Evolutionary conservation across 2,797 vertebrate genomes (phyloP), one percentile per base, ranked within the genome.

Genomic region (Pantherophis vulpinus): DNA sequence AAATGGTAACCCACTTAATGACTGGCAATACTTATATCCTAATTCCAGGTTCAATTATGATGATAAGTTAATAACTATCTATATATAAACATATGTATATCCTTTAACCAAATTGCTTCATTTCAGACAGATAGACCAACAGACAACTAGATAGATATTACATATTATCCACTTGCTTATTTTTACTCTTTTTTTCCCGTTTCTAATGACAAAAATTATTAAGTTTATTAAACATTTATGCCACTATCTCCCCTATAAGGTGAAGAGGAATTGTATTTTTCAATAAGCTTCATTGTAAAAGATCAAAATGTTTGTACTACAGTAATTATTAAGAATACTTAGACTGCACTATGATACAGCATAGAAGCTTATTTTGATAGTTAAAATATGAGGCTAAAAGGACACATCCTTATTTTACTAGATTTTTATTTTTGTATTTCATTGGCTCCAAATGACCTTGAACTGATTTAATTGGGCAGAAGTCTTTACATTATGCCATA

Each of bases 381-480:
- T 25, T 63, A n/a, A 47, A 63, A 51, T 91, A 87, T 32, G 61
- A 88, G 12, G 59, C 83, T 91, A 89, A 91, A 93, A 91, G 58
- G 42, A 96, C 94, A 96, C 54, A 95, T 95, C 92, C 93, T 79
- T 94, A 95, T 95, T 94, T 93, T 93, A 95, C 95, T 95, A 94
- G 94, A 91, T 92, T 88, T 20, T 87, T 60, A 97, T 95, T 95
- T 94, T 96, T 96, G 92, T 95, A 92, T 93, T 92, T 93, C 96
- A 88, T 95, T 96, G 95, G 93, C 95, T 96, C 94, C 95, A 79
- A 54, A 95, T 97, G 96, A 96, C 97, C 95, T 97, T 97, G 94
- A 96, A 97, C 95, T 95, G 96, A 96, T 95, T 97, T 97, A 98
- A 97, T 97, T 97, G 96, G 95, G 95, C 27, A 0, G 94, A 96